These are phyloP conservation scores for Hofmannophila pseudospretella DNA, from an alignment of 2,888 invertebrate species.

Conservation along the genomic window DNA sequence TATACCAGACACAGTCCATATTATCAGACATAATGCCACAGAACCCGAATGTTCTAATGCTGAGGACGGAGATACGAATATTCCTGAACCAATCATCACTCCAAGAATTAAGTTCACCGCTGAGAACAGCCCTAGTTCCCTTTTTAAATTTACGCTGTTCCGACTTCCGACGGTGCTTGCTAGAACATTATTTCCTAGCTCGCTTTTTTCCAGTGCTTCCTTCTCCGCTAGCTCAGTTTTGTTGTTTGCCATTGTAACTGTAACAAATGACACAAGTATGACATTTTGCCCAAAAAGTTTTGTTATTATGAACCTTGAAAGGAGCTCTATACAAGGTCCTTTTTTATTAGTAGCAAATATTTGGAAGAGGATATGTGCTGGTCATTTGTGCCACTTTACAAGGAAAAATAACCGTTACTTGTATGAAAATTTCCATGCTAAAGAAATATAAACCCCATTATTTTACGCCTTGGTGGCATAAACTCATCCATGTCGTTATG, in stretches of 20 bases:
- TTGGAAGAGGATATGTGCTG: no score
- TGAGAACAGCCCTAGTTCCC: slow-evolving; percentile 87
- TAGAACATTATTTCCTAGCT: slow-evolving; percentile 28
- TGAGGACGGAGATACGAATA: slow-evolving; percentile 89
- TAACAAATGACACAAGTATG: background rate
- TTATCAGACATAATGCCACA: slow-evolving; percentile 85
- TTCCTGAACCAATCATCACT: slow-evolving; percentile 94
- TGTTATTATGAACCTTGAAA: no score
- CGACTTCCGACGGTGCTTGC: slow-evolving; percentile 27
- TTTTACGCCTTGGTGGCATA: no score
- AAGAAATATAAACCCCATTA: no score
- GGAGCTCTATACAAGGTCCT: no score
- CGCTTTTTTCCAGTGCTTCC: slow-evolving; percentile 12
- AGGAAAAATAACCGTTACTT: no score
- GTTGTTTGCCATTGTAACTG: slow-evolving; percentile 7
- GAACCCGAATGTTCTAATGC: slow-evolving; percentile 88
- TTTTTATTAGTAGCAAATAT: no score
- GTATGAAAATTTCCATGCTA: no score
- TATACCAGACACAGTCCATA: slow-evolving; percentile 88
- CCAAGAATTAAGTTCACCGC: slow-evolving; percentile 90
- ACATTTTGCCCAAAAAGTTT: no score
- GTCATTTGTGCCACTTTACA: no score
- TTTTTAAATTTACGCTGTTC: slow-evolving; percentile 80
- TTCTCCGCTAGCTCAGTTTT: slow-evolving; percentile 29
- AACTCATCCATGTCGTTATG: no score